Base-by-base conservation (phyloP, 2,888 invertebrate genomes). In the Diaprepes abbreviatus region DNA sequence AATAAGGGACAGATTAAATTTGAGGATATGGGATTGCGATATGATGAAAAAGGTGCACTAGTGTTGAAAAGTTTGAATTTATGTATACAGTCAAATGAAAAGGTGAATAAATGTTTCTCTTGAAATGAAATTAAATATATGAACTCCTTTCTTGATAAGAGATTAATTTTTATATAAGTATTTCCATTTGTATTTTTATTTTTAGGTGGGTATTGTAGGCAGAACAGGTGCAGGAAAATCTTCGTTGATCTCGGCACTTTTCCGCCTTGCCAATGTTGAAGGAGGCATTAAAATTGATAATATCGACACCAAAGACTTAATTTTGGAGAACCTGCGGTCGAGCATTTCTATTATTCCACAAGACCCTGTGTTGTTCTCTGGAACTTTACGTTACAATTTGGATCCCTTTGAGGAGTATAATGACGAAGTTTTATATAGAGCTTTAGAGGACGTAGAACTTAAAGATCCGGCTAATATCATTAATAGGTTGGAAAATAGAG, bases 181-280 rank as follows among this genome's bases (percentile, higher is more conserved):
- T n/a, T n/a, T n/a, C n/a, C n/a, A n/a, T 12, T 36, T 36, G 14
- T 48, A n/a, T 17, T 2, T 5, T 59, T 63, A n/a, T 57, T 85
- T 84, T 74, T 83, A 93, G 90, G 88, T 93, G 66, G 93, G 93
- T 9, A 91, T 93, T 74, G 93, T 93, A 2, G 94, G 94, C 1
- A 86, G 94, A 58, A 94, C 94, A 0, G 94, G 94, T 1, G 94
- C 94, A 0, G 94, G 94, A 0, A 93, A 93, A 82, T 92, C 92
- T 0, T 93, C 93, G 0, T 83, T 93, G n/a, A 91, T 93, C 71
- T 89, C 92, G 0, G 92, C 93, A n/a, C 83, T 95, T 58, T 95
- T 95, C 84, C 88, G 94, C 1, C 85, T 95, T 66, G 89, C 91
- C 0, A 89, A 91, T 64, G 87, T 90, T 2, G 89, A 89, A 70